These are phyloP conservation scores for Corythaixoides concolor DNA, from an alignment of 2,113 vertebrate species.

Conservation along the genomic window DNA sequence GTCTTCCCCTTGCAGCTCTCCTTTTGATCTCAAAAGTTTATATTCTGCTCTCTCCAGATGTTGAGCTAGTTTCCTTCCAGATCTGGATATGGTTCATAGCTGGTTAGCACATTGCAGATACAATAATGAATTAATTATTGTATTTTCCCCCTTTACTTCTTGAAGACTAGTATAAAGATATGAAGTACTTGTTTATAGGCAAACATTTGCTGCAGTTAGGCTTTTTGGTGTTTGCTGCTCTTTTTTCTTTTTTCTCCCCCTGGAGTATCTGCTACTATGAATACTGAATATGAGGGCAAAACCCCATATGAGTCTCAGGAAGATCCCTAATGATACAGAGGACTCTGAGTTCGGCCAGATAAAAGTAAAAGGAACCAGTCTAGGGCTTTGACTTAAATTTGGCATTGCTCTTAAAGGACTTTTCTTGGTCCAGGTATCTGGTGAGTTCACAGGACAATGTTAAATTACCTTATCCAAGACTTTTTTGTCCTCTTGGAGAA, in stretches of 20 bases:
- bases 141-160: neutral
- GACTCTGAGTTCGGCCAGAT: neutral
- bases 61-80: neutral
- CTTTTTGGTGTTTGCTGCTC: neutral
- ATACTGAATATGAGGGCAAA: neutral
- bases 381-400: neutral
- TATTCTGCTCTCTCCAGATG: neutral
- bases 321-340: neutral
- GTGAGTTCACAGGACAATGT: accelerated
- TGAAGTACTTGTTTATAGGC: neutral
- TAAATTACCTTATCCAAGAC: neutral
- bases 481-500: neutral
- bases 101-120: neutral
- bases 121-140: neutral
- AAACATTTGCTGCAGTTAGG: neutral
- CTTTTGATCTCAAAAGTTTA: neutral
- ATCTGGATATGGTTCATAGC: neutral
- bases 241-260: neutral
- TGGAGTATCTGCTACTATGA: neutral
- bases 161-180: neutral
- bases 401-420: neutral
- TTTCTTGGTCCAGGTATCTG: neutral
- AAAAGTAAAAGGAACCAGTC: neutral
- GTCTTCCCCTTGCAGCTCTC: neutral
- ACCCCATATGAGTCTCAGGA: neutral